These are phyloP conservation scores for Machimus rusticus DNA, from an alignment of 2,888 invertebrate genomes.

Conservation along the genomic window DNA sequence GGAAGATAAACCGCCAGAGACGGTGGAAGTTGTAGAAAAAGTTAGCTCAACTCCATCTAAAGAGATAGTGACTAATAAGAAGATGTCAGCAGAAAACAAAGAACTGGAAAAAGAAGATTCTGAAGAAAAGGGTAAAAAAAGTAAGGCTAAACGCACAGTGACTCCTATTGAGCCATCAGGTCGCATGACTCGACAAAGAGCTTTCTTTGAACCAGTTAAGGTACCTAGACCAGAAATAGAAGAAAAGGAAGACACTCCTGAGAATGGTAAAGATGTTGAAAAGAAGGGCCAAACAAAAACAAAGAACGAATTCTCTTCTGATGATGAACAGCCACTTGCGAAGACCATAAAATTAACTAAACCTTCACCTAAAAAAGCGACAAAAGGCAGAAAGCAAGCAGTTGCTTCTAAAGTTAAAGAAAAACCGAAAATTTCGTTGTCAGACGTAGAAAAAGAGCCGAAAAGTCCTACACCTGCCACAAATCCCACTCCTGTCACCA, in stretches of 20 bases:
- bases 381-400: slow-evolving; percentile 45
- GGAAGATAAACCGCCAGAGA: slow-evolving; percentile 61
- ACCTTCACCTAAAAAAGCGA: slow-evolving; percentile 14
- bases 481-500: not conserved
- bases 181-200: slow-evolving; percentile 60
- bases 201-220: slow-evolving; percentile 62
- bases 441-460: not conserved
- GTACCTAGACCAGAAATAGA: slow-evolving; percentile 50
- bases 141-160: not conserved
- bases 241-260: slow-evolving; percentile 50
- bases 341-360: slow-evolving; percentile 59
- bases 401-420: not conserved
- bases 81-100: not conserved
- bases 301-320: slow-evolving; percentile 64
- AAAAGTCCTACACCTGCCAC: not conserved
- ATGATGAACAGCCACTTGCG: slow-evolving; percentile 66
- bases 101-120: not conserved
- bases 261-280: not conserved
- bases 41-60: slow-evolving; percentile 9
- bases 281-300: slow-evolving; percentile 44
- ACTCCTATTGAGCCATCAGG: slow-evolving; percentile 54
- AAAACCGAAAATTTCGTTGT: not conserved
- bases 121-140: slow-evolving; percentile 3
- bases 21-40: slow-evolving; percentile 46
- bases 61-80: slow-evolving; percentile 20